phyloP scores from a whole-genome alignment of 2,113 vertebrate species.

The Charina bottae region DNA sequence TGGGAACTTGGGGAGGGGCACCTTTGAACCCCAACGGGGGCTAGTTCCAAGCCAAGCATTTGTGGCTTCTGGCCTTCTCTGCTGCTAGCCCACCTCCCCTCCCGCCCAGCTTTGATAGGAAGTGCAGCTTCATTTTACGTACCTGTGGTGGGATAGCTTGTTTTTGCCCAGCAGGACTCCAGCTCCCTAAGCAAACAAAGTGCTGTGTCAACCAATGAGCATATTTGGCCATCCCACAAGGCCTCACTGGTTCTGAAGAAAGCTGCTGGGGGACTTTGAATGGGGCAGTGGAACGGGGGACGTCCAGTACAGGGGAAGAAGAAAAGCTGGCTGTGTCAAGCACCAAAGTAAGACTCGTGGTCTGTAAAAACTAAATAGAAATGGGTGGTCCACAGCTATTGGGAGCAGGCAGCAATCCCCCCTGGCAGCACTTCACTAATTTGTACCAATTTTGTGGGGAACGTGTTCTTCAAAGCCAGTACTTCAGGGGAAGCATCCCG shows the following conservation, averaged over 20 bases:
- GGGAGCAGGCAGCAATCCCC: too few relatives aligned
- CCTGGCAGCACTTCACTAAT: not conserved
- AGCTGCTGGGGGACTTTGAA: not conserved
- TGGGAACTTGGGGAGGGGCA: not conserved
- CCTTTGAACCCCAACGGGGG: not conserved
- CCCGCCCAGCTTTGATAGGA: not conserved
- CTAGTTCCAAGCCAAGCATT: not conserved
- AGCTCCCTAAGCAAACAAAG: slow-evolving; percentile 17
- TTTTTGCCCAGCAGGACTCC: slow-evolving; percentile 14
- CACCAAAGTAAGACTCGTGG: not conserved
- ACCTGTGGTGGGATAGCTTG: slow-evolving; percentile 8
- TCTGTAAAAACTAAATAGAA: not conserved
- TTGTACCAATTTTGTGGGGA: not conserved
- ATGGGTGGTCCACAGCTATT: not conserved
- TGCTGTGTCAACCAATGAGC: not conserved
- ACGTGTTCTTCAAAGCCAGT: not conserved
- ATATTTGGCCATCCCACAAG: not conserved
- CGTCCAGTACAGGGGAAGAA: not conserved
- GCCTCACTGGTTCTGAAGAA: not conserved
- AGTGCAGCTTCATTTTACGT: not conserved
- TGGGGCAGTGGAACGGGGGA: not conserved
- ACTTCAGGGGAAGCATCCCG: not conserved
- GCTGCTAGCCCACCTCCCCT: not conserved
- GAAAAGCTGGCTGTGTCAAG: not conserved
- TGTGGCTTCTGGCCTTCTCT: too few relatives aligned